Base-by-base conservation (phyloP, 1,140 invertebrate species). In the Battus philenor region DNA sequence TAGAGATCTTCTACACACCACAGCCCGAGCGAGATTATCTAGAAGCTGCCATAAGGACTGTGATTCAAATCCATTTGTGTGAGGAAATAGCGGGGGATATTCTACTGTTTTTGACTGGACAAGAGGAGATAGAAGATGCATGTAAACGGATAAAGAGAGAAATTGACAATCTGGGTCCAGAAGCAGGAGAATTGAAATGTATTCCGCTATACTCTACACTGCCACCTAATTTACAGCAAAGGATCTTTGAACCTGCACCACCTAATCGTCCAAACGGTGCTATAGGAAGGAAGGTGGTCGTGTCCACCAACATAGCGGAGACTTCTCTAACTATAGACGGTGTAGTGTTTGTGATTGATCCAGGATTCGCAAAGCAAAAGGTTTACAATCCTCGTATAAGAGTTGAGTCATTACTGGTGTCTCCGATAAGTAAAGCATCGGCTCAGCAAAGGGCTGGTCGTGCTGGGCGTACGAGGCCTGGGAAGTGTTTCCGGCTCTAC, bases 291-390 rank as follows among this genome's bases (percentile, higher is more conserved):
- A 99, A 99, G 87, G 92, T 86, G 11, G 98, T 99, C 0, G 96
- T 99, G 0, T 99, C 98, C 0, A 99, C 98, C 0, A 99, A 99
- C 75, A 99, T 99, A 61, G 98, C 98, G 0, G 98, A 99, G 88
- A 99, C 98, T 0, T 99, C 98, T 0, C 87, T 99, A 2, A 99
- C 98, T 0, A 99, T 99, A 67, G 98, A 99, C 74, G 98, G 98
- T 47, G 97, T 99, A n/a, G 98, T 99, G 3, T 99, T 99, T 87
- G 98, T 99, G 0, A 99, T 99, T 71, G 98, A 99, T 88, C 98
- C 98, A n/a, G 98, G 98, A 8, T 99, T 99, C 89, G 97, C 98
- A 0, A 99, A 99, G 82, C 98, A 99, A 82, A 99, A 82, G 44
- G 78, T 82, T 26, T 81, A 80, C 39, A 81, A 84, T 20, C 80